Conservation (phyloP, 2,888 invertebrate genomes). For the Ceramica pisi region DNA sequence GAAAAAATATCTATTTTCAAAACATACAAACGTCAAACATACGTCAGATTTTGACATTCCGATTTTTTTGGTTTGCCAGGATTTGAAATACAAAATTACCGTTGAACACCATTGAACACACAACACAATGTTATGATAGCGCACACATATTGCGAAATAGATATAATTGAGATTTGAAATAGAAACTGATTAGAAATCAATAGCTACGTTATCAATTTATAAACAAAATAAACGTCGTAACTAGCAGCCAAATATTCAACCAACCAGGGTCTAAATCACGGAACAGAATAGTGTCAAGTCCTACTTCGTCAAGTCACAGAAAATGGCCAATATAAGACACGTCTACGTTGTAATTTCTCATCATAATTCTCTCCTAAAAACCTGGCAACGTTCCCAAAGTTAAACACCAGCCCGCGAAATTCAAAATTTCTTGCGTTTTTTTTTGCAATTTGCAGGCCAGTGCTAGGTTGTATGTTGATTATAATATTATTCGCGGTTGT, state of each 20-base stretch:
- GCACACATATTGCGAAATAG: too few species aligned
- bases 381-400: background rate
- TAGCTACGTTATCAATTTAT: background rate
- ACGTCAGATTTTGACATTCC: slow-evolving; percentile 51
- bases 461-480: too few species aligned
- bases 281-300: too few species aligned
- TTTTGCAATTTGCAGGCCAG: too few species aligned
- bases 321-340: too few species aligned
- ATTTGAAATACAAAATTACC: background rate
- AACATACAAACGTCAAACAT: slow-evolving; percentile 55
- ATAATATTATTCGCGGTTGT: too few species aligned
- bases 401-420: too few species aligned
- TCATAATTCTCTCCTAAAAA: background rate
- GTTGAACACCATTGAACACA: too few species aligned
- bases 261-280: background rate
- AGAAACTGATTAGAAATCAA: too few species aligned
- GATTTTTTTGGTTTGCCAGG: slow-evolving; percentile 20
- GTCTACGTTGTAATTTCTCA: background rate
- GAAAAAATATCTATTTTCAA: slow-evolving; percentile 45
- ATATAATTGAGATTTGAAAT: background rate
- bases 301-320: too few species aligned
- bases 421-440: too few species aligned
- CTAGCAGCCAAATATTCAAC: background rate
- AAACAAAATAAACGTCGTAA: background rate
- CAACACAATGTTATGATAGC: too few species aligned